Base-by-base conservation (phyloP, 2,113 vertebrate species). In the Ageneiosus marmoratus region DNA sequence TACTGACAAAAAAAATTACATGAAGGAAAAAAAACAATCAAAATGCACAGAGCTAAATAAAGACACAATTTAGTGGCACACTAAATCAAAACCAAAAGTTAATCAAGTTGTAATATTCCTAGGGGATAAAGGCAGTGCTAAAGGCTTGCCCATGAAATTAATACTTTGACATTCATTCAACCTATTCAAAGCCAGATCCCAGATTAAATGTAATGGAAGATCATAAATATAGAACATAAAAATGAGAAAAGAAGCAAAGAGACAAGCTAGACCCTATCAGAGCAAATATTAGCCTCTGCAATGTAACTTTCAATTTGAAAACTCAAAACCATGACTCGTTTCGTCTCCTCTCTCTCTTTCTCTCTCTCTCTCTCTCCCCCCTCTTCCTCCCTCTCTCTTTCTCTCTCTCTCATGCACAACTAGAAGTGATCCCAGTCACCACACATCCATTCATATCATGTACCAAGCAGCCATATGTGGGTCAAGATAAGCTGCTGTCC, bases 371-470 rank as follows among this genome's bases (percentile, higher is more conserved):
- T 13, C 50, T 51, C 50, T 51, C n/a, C n/a, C n/a, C 51, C 4
- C 62, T 34, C 63, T 44, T 41, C 27, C 41, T 72, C 70, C 7
- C 46, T 50, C 72, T 29, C 72, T 51, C 72, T 51, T 16, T 50
- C 15, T 11, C 24, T 10, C 27, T 29, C 46, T 11, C 29, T 32
- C 32, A 50, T 37, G 48, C 41, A 37, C 12, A 58, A 65, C 15
- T 55, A 41, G 67, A 53, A 67, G 32, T 41, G 22, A 81, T 73
- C 53, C 48, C n/a, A 74, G 37, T 62, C 56, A 50, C 7, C 74
- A 77, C 62, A 84, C 5, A 51, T 18, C 63, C 15, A 86, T 80
- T 77, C 80, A 63, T 41, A 56, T 82, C 76, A 84, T 82, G 79
- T 37, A 22, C 70, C 58, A 22, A 24, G 74, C 62, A 41, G 0